A percentile compares a stretch with the other conserved stretches of the same genome.
These are phyloP conservation scores for Adela reaumurella DNA, from an alignment of 2,888 invertebrate species.

Conservation along the genomic window DNA sequence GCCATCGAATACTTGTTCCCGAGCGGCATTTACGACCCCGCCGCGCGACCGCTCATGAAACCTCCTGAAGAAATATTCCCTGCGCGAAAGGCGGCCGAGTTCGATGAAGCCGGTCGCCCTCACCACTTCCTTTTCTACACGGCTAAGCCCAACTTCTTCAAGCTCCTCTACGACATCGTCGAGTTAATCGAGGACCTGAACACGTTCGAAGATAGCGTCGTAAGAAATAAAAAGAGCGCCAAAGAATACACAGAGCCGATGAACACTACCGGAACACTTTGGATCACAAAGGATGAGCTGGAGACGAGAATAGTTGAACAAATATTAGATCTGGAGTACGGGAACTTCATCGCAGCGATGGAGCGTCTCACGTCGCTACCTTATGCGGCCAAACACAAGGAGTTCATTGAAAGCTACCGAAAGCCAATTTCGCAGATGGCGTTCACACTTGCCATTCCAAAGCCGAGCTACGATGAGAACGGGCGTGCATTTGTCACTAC, in stretches of 20 bases:
- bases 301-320: conserved; percentile 64
- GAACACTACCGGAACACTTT: conserved; percentile 34
- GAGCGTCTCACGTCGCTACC: conserved; percentile 69
- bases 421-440: conserved; percentile 57
- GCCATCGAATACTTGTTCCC: conserved; percentile 95
- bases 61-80: conserved; percentile 87
- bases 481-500: conserved; percentile 70
- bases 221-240: conserved; percentile 51
- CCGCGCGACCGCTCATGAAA: conserved; percentile 86
- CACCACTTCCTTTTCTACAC: conserved; percentile 92
- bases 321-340: conserved; percentile 66
- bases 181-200: conserved; percentile 65
- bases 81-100: conserved; percentile 80
- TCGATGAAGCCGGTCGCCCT: conserved; percentile 88
- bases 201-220: conserved; percentile 67
- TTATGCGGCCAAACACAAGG: conserved; percentile 64
- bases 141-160: conserved; percentile 78
- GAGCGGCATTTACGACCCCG: conserved; percentile 82
- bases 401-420: conserved; percentile 71
- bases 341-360: conserved; percentile 68
- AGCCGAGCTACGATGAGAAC: conserved; percentile 64
- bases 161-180: conserved; percentile 74
- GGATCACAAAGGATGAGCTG: conserved; percentile 65
- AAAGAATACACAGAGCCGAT: conserved; percentile 59
- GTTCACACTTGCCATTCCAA: conserved; percentile 59